Evolutionary conservation across 2,113 vertebrate species (phyloP).

Genomic region (Leuciscus idus): DNA sequence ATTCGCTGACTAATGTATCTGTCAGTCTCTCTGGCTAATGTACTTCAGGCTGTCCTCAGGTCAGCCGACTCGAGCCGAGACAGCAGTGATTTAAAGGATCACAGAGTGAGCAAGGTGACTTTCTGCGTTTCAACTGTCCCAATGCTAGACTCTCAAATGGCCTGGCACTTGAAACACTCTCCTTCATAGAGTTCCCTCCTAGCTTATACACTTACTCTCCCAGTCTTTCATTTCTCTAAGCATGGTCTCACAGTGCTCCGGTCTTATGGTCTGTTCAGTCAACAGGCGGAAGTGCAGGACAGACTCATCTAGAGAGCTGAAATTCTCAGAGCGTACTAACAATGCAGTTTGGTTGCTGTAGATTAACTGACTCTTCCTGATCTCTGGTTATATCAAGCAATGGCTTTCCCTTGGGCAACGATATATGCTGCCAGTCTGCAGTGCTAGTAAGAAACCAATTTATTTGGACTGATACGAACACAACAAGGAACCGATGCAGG

Average conservation of each 20-base stretch:
- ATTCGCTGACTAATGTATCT: slow-evolving; percentile 53
- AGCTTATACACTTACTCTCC: not conserved
- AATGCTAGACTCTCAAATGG: slow-evolving; percentile 27
- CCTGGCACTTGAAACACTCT: not conserved
- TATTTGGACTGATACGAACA: slow-evolving; percentile 17
- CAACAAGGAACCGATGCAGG: not conserved
- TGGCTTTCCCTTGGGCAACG: not conserved
- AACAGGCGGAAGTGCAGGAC: not conserved
- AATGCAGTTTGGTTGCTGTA: slow-evolving; percentile 19
- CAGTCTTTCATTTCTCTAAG: slow-evolving; percentile 9
- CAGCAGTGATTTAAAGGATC: slow-evolving; percentile 53
- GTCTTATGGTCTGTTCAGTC: not conserved
- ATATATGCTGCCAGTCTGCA: slow-evolving; percentile 23
- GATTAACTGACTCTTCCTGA: slow-evolving; percentile 23
- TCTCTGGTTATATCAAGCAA: not conserved
- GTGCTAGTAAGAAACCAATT: slow-evolving; percentile 29
- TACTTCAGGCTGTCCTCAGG: slow-evolving; percentile 42
- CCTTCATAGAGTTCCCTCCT: not conserved
- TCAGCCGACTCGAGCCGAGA: slow-evolving; percentile 6
- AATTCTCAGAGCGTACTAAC: not conserved
- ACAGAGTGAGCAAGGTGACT: slow-evolving; percentile 52
- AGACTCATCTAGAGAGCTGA: slow-evolving; percentile 3
- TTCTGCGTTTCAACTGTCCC: slow-evolving; percentile 20
- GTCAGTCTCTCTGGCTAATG: slow-evolving; percentile 30
- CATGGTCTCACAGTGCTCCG: not conserved